Evolutionary conservation across 2,113 vertebrate species (phyloP).

Genomic region (Crocuta crocuta): DNA sequence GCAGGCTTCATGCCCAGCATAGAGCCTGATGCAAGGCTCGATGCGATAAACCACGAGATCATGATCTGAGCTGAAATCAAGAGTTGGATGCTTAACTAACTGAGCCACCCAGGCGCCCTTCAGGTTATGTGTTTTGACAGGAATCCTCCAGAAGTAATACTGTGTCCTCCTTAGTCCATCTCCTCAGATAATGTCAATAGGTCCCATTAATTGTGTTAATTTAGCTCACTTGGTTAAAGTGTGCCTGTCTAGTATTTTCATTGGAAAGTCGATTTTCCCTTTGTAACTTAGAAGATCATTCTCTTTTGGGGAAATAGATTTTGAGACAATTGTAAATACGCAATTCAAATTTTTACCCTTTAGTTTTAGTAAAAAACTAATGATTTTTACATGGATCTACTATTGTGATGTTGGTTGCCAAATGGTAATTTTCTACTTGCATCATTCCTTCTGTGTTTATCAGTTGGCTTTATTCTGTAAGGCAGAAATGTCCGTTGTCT

Average conservation of each 20-base stretch:
- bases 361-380: background rate
- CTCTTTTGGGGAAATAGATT: background rate
- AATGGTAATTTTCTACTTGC: background rate
- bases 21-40: too few species aligned
- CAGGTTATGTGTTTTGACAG: background rate
- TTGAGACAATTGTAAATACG: background rate
- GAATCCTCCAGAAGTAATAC: background rate
- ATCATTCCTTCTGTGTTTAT: background rate
- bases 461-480: background rate
- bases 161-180: background rate
- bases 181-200: background rate
- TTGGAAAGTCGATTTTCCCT: background rate
- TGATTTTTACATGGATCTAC: slow-evolving; percentile 7
- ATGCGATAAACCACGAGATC: too few species aligned
- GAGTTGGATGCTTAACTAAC: too few species aligned
- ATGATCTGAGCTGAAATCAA: too few species aligned
- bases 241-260: background rate
- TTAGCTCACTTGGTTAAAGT: background rate
- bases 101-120: background rate
- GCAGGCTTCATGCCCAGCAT: too few species aligned
- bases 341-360: background rate
- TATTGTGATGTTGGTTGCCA: background rate
- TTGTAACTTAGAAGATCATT: background rate
- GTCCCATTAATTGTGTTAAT: background rate
- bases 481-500: background rate